Evolutionary conservation across 2,797 vertebrate genomes (phyloP).

Genomic region (Chiroxiphia lanceolata): DNA sequence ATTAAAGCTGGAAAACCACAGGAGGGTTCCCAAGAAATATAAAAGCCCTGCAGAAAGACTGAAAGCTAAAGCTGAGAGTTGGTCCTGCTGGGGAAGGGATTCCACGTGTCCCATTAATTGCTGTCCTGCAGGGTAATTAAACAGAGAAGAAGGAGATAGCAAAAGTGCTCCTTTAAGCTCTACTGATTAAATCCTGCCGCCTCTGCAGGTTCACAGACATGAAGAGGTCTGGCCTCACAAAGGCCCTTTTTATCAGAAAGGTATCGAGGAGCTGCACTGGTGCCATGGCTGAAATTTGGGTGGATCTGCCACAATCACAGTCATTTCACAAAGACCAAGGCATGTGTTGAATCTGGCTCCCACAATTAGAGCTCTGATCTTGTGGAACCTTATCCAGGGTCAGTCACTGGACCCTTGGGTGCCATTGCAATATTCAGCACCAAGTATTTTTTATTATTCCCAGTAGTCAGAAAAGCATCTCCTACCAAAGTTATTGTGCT

Average conservation of each 20-base stretch:
- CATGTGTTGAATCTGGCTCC: neutral
- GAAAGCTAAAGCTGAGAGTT: neutral
- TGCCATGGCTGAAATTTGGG: neutral
- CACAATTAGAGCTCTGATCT: neutral
- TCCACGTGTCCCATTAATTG: neutral
- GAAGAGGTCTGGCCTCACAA: neutral
- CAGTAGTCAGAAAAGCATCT: neutral
- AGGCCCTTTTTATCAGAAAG: neutral
- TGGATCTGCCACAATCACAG: neutral
- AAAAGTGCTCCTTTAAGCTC: neutral
- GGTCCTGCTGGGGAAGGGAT: neutral
- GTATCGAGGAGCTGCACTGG: neutral
- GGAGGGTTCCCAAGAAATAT: neutral
- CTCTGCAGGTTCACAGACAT: neutral
- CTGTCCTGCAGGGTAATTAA: slow-evolving; percentile 6
- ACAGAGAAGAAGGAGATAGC: neutral
- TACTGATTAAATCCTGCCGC: neutral
- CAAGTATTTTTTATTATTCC: neutral
- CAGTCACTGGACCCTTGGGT: neutral
- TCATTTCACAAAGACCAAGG: neutral
- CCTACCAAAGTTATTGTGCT: neutral
- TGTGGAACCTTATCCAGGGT: neutral
- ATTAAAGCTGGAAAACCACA: neutral
- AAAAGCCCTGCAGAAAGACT: neutral
- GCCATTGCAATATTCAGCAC: accelerated